phyloP scores from a whole-genome alignment of 2,797 vertebrate genomes.

The Ispidina picta region DNA sequence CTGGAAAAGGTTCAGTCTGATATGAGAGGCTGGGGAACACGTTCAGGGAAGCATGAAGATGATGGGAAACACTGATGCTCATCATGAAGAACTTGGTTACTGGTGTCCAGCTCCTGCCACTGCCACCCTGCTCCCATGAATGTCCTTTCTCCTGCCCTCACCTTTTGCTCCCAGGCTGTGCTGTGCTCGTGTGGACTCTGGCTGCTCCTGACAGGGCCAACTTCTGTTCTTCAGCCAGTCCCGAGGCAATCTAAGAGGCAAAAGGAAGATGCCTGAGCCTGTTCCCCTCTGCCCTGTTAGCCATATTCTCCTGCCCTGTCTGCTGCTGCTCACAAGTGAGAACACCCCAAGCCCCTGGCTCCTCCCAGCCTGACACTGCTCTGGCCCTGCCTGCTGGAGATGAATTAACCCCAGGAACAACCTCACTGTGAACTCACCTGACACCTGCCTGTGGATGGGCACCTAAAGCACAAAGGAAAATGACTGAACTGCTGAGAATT shows the following conservation, averaged over 20 bases:
- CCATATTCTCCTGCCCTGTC: neutral
- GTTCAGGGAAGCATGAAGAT: neutral
- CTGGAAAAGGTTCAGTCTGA: slow-evolving; percentile 8
- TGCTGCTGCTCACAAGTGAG: neutral
- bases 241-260: neutral
- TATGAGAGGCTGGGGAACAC: neutral
- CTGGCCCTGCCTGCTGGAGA: neutral
- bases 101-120: neutral
- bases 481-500: neutral
- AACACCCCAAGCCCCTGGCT: neutral
- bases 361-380: neutral
- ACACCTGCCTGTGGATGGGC: neutral
- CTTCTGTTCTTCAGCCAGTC: neutral
- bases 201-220: neutral
- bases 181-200: neutral
- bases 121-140: fast-evolving
- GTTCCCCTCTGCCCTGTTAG: neutral
- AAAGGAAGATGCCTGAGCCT: neutral
- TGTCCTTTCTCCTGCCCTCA: neutral
- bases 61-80: neutral
- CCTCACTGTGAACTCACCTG: neutral
- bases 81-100: neutral
- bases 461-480: neutral
- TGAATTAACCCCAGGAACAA: neutral
- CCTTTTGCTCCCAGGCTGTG: neutral